Base-by-base conservation (phyloP, 2,113 vertebrate genomes). In the Benitochromis conjunctus region DNA sequence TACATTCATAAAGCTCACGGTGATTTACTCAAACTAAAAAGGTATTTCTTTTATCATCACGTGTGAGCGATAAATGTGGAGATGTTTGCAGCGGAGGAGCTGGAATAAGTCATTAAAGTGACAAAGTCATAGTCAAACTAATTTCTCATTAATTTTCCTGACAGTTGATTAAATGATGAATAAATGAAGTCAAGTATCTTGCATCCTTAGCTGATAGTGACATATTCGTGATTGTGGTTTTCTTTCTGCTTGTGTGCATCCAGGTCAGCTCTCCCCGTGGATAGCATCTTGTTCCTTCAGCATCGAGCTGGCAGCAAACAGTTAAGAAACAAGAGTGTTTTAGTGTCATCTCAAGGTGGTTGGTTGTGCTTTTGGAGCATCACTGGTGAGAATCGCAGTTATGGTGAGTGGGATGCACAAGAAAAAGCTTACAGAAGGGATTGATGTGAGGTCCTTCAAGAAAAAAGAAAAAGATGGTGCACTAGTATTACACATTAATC, bases 251-350 rank as follows among this genome's bases (percentile, higher is more conserved):
- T 83, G 7, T 78, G 5, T 16, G 3, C 54, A 7, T 78, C 21
- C 84, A 94, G 94, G 66, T 84, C 5, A 54, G n/a, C 5, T 34
- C 54, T 91, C 3, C 90, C 91, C 1, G 79, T 92, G 71, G 92
- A 94, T 71, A 83, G 82, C 66, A 86, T 94, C 29, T n/a, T 93
- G 54, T 95, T 95, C 46, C 83, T 96, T 83, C 92, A 94, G 83
- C 78, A 83, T 1, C 62, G 89, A 64, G 94, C 89, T 3, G 48
- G 26, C 12, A 29, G 26, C 51, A 85, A 76, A 5, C 48, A 79
- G 88, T 54, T 90, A 57, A 92, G 88, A 38, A 91, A 53, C 41
- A 19, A 69, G 21, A 82, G 81, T 0, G 21, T 92, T 41, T 89
- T 93, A 6, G 80, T 84, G 36, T 95, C 95, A 4, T 93, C 91